Base-by-base conservation (phyloP, 2,888 invertebrate genomes). In the Dioctria linearis region DNA sequence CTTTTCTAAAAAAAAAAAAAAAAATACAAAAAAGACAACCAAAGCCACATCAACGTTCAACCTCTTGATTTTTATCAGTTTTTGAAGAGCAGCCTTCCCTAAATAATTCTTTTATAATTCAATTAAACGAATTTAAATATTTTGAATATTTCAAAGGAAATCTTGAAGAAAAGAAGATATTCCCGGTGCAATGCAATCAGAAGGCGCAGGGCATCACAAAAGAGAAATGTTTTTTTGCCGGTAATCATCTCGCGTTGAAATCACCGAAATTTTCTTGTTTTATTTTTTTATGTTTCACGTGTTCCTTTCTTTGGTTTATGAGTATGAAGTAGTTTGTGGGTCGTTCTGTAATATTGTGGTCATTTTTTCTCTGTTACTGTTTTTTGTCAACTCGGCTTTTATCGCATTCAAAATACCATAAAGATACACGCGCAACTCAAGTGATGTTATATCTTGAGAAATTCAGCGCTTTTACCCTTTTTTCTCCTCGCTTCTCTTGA, bases 61-160 rank as follows among this genome's bases (percentile, higher is more conserved):
- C 11, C 11, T 8, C 39, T 6, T 37, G 63, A 63, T 63, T 3
- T 11, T 63, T 63, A 63, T 63, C 63, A 51, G 25, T 37, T 37
- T 63, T 37, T 13, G 37, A 11, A 63, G 63, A 37, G n/a, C 9
- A 11, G 54, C 11, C 25, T 25, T 25, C 54, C 40, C 39, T 61
- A 39, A 76, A 61, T 46, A 76, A 54, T 76, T 76, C 61, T 43
- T 76, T 37, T 37, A 43, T 57, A 76, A 63, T 61, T 63, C 46
- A 76, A 76, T 63, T 76, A 76, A 76, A 61, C 46, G 54, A 76
- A 76, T 76, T 76, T 76, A 63, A 76, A 76, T 76, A 63, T 76
- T 43, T 49, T 63, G 57, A 61, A 76, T 63, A 13, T 46, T 63
- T 63, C 49, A 46, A 46, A 61, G 49, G 49, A 76, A 39, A 76